Base-by-base conservation (phyloP, 2,888 invertebrate species). In the Colletes collaris region DNA sequence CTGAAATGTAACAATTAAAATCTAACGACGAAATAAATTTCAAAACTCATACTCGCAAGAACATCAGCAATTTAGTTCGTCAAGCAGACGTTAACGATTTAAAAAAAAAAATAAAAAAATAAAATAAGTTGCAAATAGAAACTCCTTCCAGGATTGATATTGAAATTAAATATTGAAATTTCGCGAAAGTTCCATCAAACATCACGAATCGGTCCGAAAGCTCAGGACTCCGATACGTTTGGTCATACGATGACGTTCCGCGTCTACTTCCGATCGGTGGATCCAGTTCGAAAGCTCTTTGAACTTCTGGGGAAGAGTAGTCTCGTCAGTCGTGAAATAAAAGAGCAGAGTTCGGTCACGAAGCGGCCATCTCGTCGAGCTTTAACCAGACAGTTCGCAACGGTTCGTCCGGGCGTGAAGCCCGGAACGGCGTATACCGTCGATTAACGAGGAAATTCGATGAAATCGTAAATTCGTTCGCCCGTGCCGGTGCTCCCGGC, bases 371-470 rank as follows among this genome's bases (percentile, higher is more conserved):
- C 84, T 75, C 76, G 76, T 67, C 64, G 79, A 72, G 81, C 63
- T 75, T 79, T 67, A 81, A 58, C 70, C 83, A 56, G 84, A 69
- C 63, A 74, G 74, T 80, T 72, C 27, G 67, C 70, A 66, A 69
- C 72, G 68, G 76, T 76, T 86, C 83, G 85, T 60, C 82, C 82
- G 80, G 80, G 82, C 86, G 84, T 86, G 81, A 86, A 84, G 76
- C 79, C 68, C 82, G 87, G 85, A 86, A 86, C 79, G 76, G 84
- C 84, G 81, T 85, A 84, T 80, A 83, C 82, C 79, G 85, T 77
- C 89, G 89, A 90, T 89, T 90, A 90, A 89, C 90, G 89, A 87
- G 88, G 81, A 89, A 90, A 90, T 91, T 89, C 89, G 87, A 89
- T 90, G 87, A 87, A 90, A 90, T 90, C 89, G 87, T 90, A 90